phyloP scores from a whole-genome alignment of 2,888 invertebrate species.

The Drymonia ruficornis region DNA sequence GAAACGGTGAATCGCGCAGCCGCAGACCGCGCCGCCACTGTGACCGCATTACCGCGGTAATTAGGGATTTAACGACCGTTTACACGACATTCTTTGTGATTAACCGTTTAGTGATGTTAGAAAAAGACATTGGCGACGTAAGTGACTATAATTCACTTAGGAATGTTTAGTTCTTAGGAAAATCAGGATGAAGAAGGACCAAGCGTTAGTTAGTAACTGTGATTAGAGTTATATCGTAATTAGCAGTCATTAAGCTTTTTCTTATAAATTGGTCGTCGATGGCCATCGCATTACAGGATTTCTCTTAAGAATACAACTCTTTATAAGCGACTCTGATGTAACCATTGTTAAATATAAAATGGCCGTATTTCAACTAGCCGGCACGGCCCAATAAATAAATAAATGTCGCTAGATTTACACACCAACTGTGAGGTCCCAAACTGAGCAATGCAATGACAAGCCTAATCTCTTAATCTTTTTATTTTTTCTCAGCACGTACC shows the following conservation, averaged over 20 bases:
- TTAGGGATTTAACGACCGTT: slow-evolving; percentile 32
- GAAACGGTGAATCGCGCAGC: slow-evolving; percentile 32
- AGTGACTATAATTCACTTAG: not conserved
- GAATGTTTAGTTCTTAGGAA: not conserved
- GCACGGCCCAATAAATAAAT: no score
- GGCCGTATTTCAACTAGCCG: no score
- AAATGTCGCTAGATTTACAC: no score
- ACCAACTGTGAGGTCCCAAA: no score
- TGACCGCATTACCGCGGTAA: slow-evolving; percentile 32
- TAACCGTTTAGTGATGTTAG: slow-evolving; percentile 18
- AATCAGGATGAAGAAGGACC: not conserved
- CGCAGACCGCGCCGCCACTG: slow-evolving; percentile 5
- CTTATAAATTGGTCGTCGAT: not conserved
- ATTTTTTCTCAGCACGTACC: slow-evolving; percentile 38
- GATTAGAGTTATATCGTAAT: no score
- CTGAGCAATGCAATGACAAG: no score
- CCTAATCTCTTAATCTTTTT: not conserved
- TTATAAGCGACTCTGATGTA: not conserved
- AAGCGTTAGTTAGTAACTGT: no score
- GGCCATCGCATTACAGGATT: no score
- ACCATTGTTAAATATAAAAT: no score
- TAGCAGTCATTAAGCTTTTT: no score
- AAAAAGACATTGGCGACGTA: slow-evolving; percentile 2
- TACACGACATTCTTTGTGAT: slow-evolving; percentile 22
- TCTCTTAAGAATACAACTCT: no score